Conservation (phyloP, 2,888 invertebrate genomes). For the Brassicogethes aeneus region DNA sequence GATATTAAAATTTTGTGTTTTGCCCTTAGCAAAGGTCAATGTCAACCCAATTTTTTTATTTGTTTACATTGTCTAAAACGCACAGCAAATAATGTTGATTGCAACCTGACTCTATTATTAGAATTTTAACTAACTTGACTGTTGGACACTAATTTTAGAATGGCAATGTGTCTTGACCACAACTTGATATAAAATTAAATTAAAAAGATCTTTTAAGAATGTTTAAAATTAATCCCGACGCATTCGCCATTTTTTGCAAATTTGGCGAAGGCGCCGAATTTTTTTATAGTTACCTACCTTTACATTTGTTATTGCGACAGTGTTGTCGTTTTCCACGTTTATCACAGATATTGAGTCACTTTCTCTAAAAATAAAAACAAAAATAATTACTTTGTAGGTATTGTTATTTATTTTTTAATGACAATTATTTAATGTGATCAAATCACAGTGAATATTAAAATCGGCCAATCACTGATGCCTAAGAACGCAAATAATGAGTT, state of each 20-base stretch:
- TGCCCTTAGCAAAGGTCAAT: neutral
- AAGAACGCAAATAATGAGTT: too few species aligned
- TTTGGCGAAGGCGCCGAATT: neutral
- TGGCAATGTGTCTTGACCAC: conserved; percentile 11
- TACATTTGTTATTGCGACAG: conserved; percentile 50
- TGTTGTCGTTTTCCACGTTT: conserved; percentile 41
- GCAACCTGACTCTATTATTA: conserved; percentile 18
- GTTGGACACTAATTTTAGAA: conserved; percentile 16
- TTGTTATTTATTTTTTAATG: too few species aligned
- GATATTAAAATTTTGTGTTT: too few species aligned
- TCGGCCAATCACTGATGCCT: too few species aligned
- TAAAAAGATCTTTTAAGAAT: conserved; percentile 12
- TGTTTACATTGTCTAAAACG: neutral
- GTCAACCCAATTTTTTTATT: neutral
- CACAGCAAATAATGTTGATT: neutral
- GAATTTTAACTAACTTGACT: conserved; percentile 5
- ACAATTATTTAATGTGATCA: too few species aligned
- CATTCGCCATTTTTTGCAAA: conserved; percentile 1
- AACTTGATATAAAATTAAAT: conserved; percentile 14
- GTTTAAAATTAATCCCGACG: too few species aligned
- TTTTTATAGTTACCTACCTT: conserved; percentile 41
- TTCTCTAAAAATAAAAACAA: conserved; percentile 36
- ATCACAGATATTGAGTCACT: conserved; percentile 38
- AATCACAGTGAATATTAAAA: too few species aligned
- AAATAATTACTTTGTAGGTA: too few species aligned